Percentiles rank a stretch among this genome's conserved stretches.
Evolutionary conservation across 2,888 invertebrate species (phyloP).

Genomic region (Cheilosia urbana): DNA sequence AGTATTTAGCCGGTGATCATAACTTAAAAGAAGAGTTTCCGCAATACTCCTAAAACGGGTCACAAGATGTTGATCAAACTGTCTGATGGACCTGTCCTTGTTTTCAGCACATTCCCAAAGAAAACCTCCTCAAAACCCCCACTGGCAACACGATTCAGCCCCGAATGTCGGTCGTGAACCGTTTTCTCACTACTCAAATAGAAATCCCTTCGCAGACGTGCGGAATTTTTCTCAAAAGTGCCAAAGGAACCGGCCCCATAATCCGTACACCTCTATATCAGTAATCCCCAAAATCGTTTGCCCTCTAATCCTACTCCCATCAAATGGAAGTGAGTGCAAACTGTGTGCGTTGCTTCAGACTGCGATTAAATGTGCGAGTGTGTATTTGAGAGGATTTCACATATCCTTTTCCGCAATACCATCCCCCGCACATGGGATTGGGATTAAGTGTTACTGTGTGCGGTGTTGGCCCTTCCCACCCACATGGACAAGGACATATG

Average conservation of each 20-base stretch:
- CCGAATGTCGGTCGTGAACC: not conserved
- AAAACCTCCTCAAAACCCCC: not conserved
- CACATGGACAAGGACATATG: conserved; percentile 51
- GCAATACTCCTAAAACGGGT: no score
- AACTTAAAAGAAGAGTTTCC: no score
- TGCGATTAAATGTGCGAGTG: conserved; percentile 49
- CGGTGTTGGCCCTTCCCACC: conserved; percentile 10
- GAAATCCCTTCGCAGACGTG: conserved; percentile 1
- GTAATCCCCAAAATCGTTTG: conserved; percentile 56
- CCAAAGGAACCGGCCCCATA: conserved; percentile 45
- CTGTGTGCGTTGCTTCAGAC: conserved; percentile 39
- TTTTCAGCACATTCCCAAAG: no score
- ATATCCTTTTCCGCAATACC: conserved; percentile 7
- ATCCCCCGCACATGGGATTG: conserved; percentile 30
- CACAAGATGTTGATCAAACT: no score
- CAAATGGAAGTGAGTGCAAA: conserved; percentile 57
- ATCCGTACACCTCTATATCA: conserved; percentile 59
- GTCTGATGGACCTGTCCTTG: no score
- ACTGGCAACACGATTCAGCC: no score
- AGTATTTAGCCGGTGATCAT: no score
- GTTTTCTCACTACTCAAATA: not conserved
- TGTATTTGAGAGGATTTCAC: conserved; percentile 30
- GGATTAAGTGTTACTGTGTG: conserved; percentile 58
- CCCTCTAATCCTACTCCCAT: conserved; percentile 3
- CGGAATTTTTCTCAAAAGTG: conserved; percentile 46